Evolutionary conservation across 2,113 vertebrate species (phyloP), one percentile per base, ranked within the genome.

Genomic region (Perca flavescens): DNA sequence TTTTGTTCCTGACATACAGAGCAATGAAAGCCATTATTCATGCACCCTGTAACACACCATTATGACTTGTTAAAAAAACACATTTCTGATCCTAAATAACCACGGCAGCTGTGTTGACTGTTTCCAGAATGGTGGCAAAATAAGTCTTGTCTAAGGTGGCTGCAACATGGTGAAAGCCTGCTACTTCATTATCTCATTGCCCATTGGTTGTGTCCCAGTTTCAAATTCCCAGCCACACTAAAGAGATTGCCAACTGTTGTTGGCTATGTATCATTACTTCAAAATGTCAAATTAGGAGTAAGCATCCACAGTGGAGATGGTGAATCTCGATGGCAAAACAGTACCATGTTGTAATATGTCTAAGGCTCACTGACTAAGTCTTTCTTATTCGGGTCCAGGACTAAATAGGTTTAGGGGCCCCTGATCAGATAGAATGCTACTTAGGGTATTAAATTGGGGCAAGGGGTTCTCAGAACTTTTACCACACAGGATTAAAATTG

Each of bases 401-500:
- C 49, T 75, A 74, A 78, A 69, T 75, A 63, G 79, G 71, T 87
- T 88, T 84, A 71, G 61, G 64, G 86, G 66, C 46, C 76, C 70
- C 84, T 80, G 84, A 92, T 90, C 89, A 87, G 83, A 93, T 69
- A 87, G 73, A 85, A 89, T 88, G 76, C 79, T 87, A 71, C 90
- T 94, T 88, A 85, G 68, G 63, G 75, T 88, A 89, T 93, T 88
- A 89, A 92, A 91, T 13, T 90, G 83, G 89, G 88, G 79, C 85
- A 89, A 72, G 60, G 70, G 84, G 28, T 63, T 85, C 53, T 83
- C 60, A 85, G 79, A 89, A 88, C 80, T 88, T 90, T 87, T 75
- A 85, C 79, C 81, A 83, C 67, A 71, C 74, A 87, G 74, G 91
- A 90, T 92, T 90, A 87, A 90, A 90, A 85, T 52, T 34, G n/a